A percentile compares a stretch with the other conserved stretches of the same genome.
These are phyloP conservation scores for Athene noctua DNA, from an alignment of 2,113 vertebrate genomes.

Conservation along the genomic window DNA sequence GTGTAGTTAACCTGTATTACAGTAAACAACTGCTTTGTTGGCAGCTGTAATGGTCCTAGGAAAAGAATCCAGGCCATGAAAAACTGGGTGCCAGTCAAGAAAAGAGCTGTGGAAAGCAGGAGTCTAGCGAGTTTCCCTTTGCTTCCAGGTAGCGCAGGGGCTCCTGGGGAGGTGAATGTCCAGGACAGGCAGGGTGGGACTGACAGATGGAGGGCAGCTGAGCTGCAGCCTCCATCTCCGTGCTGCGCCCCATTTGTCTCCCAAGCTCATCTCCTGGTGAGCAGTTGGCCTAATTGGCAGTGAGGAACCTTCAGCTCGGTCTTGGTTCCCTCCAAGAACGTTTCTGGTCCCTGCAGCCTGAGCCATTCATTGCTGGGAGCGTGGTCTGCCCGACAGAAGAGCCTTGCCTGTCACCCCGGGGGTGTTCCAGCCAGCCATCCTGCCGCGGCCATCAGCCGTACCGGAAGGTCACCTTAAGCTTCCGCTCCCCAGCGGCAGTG, in stretches of 20 bases:
- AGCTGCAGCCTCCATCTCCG: not conserved
- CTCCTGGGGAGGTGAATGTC: not conserved
- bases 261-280: not conserved
- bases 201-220: not conserved
- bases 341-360: not conserved
- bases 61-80: not conserved
- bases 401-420: no score
- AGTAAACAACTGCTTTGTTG: not conserved
- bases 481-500: not conserved
- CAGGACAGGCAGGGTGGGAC: not conserved
- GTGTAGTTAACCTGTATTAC: not conserved
- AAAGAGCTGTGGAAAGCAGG: not conserved
- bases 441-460: no score
- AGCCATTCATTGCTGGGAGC: not conserved
- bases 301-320: not conserved
- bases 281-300: not conserved
- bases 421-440: no score
- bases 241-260: not conserved
- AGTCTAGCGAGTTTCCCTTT: not conserved
- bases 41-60: not conserved
- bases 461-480: not conserved
- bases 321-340: not conserved
- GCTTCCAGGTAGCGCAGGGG: not conserved
- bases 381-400: no score
- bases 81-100: not conserved